These are phyloP conservation scores for Ataeniobius toweri DNA, from an alignment of 2,797 vertebrate species.

Conservation along the genomic window DNA sequence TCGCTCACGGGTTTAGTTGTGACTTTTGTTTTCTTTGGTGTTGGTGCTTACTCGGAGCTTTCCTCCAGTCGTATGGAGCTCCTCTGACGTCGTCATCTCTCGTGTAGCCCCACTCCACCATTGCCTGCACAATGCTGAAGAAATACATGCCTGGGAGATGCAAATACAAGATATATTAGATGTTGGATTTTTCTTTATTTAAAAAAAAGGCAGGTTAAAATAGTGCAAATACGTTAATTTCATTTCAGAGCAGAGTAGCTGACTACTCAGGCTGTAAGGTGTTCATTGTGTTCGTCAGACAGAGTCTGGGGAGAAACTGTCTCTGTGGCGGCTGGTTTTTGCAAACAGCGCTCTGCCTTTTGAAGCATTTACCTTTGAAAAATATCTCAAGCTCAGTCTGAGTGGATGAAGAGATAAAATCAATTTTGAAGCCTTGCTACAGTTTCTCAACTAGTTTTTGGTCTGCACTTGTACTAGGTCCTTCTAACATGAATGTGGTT, in stretches of 20 bases:
- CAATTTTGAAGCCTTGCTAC: no score
- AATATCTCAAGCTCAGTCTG: no score
- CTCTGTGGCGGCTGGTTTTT: background rate
- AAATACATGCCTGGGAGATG: constrained; percentile 90
- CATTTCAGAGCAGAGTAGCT: background rate
- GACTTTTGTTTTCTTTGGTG: background rate
- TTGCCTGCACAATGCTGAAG: constrained; percentile 88
- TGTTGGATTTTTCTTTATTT: no score
- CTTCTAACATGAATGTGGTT: background rate
- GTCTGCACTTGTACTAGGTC: background rate
- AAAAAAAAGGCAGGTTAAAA: background rate
- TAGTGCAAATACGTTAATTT: background rate
- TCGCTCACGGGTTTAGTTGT: no score
- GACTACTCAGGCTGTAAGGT: background rate
- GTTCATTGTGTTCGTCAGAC: background rate
- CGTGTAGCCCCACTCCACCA: constrained; percentile 91
- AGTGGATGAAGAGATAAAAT: no score
- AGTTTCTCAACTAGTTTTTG: background rate
- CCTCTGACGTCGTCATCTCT: constrained; percentile 90
- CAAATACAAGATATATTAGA: background rate
- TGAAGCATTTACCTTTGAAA: background rate
- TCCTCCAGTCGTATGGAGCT: constrained; percentile 98
- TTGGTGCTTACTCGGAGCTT: constrained; percentile 90
- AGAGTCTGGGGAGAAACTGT: no score
- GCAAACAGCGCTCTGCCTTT: background rate